Base-by-base conservation (phyloP, 2,113 vertebrate genomes). In the Callopanchax toddi region DNA sequence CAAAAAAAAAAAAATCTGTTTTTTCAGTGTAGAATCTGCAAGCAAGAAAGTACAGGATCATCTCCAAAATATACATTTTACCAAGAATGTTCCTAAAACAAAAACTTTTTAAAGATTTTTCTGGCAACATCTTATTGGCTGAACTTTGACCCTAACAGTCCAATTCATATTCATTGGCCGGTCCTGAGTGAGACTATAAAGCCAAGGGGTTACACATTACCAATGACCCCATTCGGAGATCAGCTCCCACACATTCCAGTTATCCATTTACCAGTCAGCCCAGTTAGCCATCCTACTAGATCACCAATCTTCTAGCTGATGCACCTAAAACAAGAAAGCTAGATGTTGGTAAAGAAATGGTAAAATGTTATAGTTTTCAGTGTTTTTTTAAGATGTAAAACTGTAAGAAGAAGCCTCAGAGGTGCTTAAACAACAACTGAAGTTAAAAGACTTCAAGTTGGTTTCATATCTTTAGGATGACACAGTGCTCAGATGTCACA, bases 181-280 rank as follows among this genome's bases (percentile, higher is more conserved):
- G 20, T 71, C 54, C 59, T 44, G 66, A 58, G 58, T 43, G 75
- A 74, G 75, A 61, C 71, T 81, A 83, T 43, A 63, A 59, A 60
- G 69, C 54, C 60, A 29, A 7, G 25, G 46, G 79, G 66, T 90
- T 90, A 90, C 68, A 86, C 76, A 88, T 90, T 90, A 87, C 69
- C 52, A 6, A 29, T 12, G 4, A 8, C 67, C 22, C 62, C 4
- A 18, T 52, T 18, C 67, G 29, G 45, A 59, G 70, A 51, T 83
- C 67, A 69, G 59, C 71, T 77, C 68, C 40, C 60, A 73, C 76
- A 73, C 72, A 89, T 81, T 83, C 81, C 77, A 64, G 83, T 90
- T 70, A 88, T 43, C 74, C 62, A 88, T 84, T 87, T 54, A 86
- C 67, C 62, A 48, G 58, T 65, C 40, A 37, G 59, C 26, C 67